These are phyloP conservation scores for Haliclona indistincta DNA, from an alignment of 37 sponge, comb jelly and placozoan genomes.

Conservation along the genomic window DNA sequence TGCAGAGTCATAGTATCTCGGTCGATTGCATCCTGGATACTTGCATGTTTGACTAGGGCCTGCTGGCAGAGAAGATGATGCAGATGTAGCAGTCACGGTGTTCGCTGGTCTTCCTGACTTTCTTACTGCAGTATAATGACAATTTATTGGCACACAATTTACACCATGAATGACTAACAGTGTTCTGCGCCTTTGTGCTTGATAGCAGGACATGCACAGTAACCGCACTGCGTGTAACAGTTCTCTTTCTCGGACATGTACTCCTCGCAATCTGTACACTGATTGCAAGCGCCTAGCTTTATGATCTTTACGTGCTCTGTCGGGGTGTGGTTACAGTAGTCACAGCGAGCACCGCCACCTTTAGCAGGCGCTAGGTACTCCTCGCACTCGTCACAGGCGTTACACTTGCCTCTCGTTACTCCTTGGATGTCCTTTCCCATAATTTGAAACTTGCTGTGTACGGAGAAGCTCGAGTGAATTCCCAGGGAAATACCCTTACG, in stretches of 20 bases:
- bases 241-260: conserved; percentile 46
- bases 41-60: conserved; percentile 22
- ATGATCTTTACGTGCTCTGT: conserved; percentile 49
- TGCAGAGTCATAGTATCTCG: conserved; percentile 16
- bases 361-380: conserved; percentile 25
- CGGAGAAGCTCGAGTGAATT: neutral
- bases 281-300: conserved; percentile 46
- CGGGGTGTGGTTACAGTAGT: conserved; percentile 71
- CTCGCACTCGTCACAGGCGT: conserved; percentile 30
- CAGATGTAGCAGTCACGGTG: too few relatives aligned
- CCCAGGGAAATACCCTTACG: neutral
- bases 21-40: conserved; percentile 32
- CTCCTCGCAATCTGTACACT: conserved; percentile 42
- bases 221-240: conserved; percentile 43
- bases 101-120: too few relatives aligned
- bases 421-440: conserved; percentile 52
- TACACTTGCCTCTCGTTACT: conserved; percentile 57
- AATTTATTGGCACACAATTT: too few relatives aligned
- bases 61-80: too few relatives aligned
- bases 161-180: neutral
- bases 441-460: neutral
- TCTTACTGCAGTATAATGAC: too few relatives aligned
- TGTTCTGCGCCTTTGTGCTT: conserved; percentile 45
- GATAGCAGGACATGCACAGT: conserved; percentile 58
- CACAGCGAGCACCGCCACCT: conserved; percentile 28